Conservation (phyloP, 2,888 invertebrate species). For the Acanthococcus lagerstroemiae region DNA sequence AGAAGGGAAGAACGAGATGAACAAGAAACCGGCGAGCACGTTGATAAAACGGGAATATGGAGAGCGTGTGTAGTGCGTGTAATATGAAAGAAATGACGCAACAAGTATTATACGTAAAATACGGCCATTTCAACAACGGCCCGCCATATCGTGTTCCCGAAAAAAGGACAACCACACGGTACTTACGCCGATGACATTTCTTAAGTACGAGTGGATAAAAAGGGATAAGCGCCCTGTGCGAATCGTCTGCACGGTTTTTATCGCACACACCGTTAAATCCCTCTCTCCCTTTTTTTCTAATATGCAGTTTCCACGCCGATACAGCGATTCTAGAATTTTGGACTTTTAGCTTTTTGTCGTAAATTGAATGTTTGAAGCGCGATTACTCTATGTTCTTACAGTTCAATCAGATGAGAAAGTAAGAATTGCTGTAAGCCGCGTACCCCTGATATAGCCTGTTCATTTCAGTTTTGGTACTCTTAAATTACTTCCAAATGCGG, state of each 20-base stretch:
- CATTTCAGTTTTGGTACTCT: too few relatives aligned
- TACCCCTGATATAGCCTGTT: too few relatives aligned
- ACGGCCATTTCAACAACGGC: too few relatives aligned
- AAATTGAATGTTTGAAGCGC: too few relatives aligned
- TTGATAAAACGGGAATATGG: too few relatives aligned
- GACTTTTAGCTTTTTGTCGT: too few relatives aligned
- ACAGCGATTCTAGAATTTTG: not conserved
- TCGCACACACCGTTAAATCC: constrained; percentile 9
- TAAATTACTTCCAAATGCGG: too few relatives aligned
- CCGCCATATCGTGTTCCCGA: not conserved
- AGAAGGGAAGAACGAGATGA: too few relatives aligned
- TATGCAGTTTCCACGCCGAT: not conserved
- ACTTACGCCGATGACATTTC: constrained; percentile 30
- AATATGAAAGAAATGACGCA: not conserved
- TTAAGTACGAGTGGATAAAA: constrained; percentile 20
- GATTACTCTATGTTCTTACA: too few relatives aligned
- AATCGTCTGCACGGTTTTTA: constrained; percentile 9
- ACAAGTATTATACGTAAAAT: not conserved
- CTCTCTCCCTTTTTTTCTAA: not conserved
- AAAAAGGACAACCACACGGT: constrained; percentile 4
- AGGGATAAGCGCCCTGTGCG: constrained; percentile 6
- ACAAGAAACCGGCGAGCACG: too few relatives aligned
- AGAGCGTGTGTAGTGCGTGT: not conserved
- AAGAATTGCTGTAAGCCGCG: too few relatives aligned
- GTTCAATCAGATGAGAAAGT: too few relatives aligned